phyloP scores from a whole-genome alignment of 1,140 invertebrate species.

The Hycleus phaleratus region DNA sequence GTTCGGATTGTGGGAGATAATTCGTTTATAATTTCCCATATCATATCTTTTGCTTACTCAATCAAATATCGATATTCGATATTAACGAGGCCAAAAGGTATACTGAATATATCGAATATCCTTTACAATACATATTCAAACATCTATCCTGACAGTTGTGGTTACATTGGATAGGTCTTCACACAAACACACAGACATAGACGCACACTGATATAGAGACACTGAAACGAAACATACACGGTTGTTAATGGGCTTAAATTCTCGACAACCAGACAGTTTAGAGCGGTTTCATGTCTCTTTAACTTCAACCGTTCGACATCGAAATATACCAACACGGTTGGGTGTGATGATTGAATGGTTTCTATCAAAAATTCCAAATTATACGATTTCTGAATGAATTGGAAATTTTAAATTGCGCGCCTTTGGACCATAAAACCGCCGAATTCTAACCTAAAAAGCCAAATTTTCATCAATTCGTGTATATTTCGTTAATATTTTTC shows the following conservation, averaged over 20 bases:
- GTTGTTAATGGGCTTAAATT: slow-evolving; percentile 5
- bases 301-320: background rate
- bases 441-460: too few relatives aligned
- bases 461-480: too few relatives aligned
- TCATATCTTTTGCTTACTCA: slow-evolving; percentile 36
- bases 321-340: too few relatives aligned
- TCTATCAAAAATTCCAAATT: too few relatives aligned
- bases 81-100: slow-evolving; percentile 6
- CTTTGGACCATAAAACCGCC: too few relatives aligned
- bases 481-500: too few relatives aligned
- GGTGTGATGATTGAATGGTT: too few relatives aligned
- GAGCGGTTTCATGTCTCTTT: slow-evolving; percentile 1
- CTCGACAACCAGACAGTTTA: slow-evolving; percentile 1
- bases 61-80: slow-evolving; percentile 31
- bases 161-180: slow-evolving; percentile 11
- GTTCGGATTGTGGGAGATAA: slow-evolving; percentile 29
- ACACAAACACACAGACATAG: background rate
- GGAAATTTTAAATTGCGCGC: too few relatives aligned
- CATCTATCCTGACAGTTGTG: slow-evolving; percentile 11
- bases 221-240: too few relatives aligned
- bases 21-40: slow-evolving; percentile 39
- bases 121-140: background rate
- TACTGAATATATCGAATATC: slow-evolving; percentile 1
- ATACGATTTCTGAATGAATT: too few relatives aligned
- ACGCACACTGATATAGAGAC: too few relatives aligned